These are phyloP conservation scores for Caenorhabditis japonica DNA, from an alignment of 2,888 invertebrate genomes.

Conservation along the genomic window DNA sequence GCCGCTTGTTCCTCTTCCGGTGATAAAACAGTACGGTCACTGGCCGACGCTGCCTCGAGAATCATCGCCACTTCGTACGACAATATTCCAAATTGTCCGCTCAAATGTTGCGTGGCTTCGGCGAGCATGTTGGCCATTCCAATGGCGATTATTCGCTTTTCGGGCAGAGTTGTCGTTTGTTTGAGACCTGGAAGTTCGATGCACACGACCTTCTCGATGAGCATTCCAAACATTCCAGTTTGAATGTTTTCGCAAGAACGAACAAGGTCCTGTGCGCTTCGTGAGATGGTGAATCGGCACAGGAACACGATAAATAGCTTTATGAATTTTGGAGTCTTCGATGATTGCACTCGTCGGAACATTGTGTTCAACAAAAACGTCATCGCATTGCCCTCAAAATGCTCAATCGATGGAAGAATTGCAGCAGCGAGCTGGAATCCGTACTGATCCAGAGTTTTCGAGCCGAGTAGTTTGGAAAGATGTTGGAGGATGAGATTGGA, in stretches of 20 bases:
- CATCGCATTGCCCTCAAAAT: conserved; percentile 39
- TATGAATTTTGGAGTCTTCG: conserved; percentile 95
- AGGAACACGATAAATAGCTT: conserved; percentile 91
- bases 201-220: conserved; percentile 84
- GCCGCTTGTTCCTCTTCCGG: conserved; percentile 65
- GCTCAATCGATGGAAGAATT: conserved; percentile 81
- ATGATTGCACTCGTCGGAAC: conserved; percentile 83
- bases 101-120: conserved; percentile 36
- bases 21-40: conserved; percentile 45
- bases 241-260: conserved; percentile 68
- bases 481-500: conserved; percentile 80
- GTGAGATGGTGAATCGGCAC: conserved; percentile 87
- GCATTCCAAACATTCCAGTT: conserved; percentile 92
- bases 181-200: conserved; percentile 80
- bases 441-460: conserved; percentile 94
- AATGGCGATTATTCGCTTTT: conserved; percentile 91
- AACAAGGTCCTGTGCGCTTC: conserved; percentile 85
- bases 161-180: conserved; percentile 87
- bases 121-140: conserved; percentile 85
- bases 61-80: conserved; percentile 50
- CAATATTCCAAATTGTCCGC: conserved; percentile 55
- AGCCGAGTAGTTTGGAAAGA: conserved; percentile 87
- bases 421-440: conserved; percentile 92
- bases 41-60: conserved; percentile 53
- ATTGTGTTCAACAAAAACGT: conserved; percentile 56